Percentiles rank a stretch among this genome's conserved stretches.
These are phyloP conservation scores for Tinea trinotella DNA, from an alignment of 2,888 invertebrate genomes.

Conservation along the genomic window DNA sequence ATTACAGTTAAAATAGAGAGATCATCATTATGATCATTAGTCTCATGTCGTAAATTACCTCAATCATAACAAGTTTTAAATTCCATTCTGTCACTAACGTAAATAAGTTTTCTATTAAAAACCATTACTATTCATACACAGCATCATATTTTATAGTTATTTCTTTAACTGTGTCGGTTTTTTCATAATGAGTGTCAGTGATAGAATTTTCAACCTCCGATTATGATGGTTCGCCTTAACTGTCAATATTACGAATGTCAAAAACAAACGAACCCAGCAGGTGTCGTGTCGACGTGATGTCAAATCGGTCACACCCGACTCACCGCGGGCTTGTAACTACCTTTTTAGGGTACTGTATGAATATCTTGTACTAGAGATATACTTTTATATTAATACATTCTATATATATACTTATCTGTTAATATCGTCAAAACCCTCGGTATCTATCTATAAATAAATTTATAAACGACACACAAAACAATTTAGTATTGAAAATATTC, in stretches of 20 bases:
- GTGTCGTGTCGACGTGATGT: constrained; percentile 44
- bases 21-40: constrained; percentile 3
- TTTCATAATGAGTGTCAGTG: constrained; percentile 9
- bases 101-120: constrained; percentile 4
- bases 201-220: constrained; percentile 11
- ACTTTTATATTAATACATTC: no score
- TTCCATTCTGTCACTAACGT: constrained; percentile 8
- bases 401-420: no score
- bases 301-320: constrained; percentile 43
- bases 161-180: neutral
- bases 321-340: constrained; percentile 35
- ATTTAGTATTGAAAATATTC: no score
- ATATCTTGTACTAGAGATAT: no score
- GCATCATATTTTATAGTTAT: constrained; percentile 5
- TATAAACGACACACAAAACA: no score
- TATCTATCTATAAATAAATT: no score
- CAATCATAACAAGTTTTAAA: constrained; percentile 16
- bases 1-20: constrained; percentile 1
- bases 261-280: constrained; percentile 48
- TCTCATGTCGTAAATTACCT: neutral
- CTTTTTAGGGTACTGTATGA: constrained; percentile 37
- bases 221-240: neutral
- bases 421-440: no score
- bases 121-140: constrained; percentile 9
- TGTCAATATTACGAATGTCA: constrained; percentile 11